Percentiles rank a stretch among this genome's conserved stretches.
Conservation (phyloP, 1,140 invertebrate genomes). For the Battus philenor region DNA sequence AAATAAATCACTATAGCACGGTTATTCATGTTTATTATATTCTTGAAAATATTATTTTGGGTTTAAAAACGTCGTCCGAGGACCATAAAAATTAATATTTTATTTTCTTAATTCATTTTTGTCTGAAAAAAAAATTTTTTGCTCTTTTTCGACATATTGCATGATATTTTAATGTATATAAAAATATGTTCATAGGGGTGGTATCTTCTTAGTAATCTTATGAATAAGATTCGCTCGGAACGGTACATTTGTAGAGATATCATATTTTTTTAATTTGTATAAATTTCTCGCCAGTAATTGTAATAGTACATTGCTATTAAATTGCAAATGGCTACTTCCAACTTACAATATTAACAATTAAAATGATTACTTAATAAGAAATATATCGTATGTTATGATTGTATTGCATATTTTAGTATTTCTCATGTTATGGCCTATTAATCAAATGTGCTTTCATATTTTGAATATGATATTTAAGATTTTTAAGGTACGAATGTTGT, state of each 20-base stretch:
- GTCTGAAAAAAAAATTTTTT: no score
- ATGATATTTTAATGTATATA: slow-evolving; percentile 11
- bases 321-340: slow-evolving; percentile 17
- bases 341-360: slow-evolving; percentile 7
- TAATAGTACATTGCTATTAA: slow-evolving; percentile 25
- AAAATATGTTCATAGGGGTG: slow-evolving; percentile 17
- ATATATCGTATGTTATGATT: slow-evolving; percentile 36
- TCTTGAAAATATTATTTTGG: no score
- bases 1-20: slow-evolving; percentile 27
- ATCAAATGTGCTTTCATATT: neutral
- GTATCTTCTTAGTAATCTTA: slow-evolving; percentile 62
- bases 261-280: slow-evolving; percentile 4
- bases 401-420: slow-evolving; percentile 22
- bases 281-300: slow-evolving; percentile 10
- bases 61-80: no score
- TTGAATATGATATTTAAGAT: neutral
- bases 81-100: no score
- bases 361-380: slow-evolving; percentile 30
- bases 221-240: slow-evolving; percentile 57
- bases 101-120: no score
- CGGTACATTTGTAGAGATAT: slow-evolving; percentile 32
- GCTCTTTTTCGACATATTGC: slow-evolving; percentile 17
- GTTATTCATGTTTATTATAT: slow-evolving; percentile 17
- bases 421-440: slow-evolving; percentile 16
- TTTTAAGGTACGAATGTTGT: no score